Conservation (phyloP, 2,113 vertebrate genomes). For the Corythornis cristatus region DNA sequence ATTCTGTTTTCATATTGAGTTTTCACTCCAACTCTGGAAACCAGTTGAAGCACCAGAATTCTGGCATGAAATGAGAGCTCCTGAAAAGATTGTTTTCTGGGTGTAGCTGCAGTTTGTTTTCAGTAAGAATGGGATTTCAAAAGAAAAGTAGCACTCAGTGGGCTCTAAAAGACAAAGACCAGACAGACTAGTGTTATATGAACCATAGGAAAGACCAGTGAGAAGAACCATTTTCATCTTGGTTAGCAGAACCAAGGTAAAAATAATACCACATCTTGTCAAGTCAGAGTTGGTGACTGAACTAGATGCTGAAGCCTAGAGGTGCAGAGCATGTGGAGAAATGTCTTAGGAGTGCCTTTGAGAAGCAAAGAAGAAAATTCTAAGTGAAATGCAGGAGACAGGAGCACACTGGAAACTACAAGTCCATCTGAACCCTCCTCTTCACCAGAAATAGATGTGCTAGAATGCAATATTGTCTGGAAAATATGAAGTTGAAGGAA, state of each 20-base stretch:
- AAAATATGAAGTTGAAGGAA: neutral
- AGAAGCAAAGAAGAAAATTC: neutral
- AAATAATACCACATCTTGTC: neutral
- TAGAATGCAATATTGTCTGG: neutral
- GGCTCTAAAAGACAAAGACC: neutral
- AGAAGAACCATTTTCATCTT: neutral
- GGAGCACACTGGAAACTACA: neutral
- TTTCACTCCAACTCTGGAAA: neutral
- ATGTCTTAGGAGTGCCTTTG: neutral
- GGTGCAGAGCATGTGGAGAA: neutral
- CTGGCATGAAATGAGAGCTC: neutral
- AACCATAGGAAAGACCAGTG: neutral
- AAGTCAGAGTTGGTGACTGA: neutral
- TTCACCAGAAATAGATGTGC: neutral
- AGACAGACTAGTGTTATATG: neutral
- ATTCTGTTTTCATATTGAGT: neutral
- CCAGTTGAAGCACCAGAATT: neutral
- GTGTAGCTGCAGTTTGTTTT: neutral
- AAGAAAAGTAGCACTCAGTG: neutral
- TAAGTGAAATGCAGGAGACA: fast-evolving
- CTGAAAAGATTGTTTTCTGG: neutral
- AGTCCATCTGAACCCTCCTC: neutral
- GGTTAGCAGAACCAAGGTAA: neutral
- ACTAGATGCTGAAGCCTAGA: neutral
- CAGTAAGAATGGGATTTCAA: neutral